Percentiles rank a stretch among this genome's conserved stretches.
Conservation (phyloP, 2,113 vertebrate species). For the Gila orcuttii region DNA sequence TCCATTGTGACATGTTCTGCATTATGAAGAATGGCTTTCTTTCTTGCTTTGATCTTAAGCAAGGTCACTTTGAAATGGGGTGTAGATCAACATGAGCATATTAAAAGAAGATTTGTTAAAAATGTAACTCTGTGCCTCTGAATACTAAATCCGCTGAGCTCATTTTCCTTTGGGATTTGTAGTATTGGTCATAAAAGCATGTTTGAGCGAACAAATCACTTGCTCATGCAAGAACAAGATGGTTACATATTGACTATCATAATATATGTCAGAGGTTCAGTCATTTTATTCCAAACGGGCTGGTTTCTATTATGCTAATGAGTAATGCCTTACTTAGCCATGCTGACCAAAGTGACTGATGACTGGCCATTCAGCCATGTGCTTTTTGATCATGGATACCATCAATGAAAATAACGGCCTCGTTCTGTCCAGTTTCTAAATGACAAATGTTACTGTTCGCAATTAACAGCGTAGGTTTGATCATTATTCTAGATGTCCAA, state of each 20-base stretch:
- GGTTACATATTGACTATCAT: not conserved
- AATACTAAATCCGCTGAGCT: constrained; percentile 37
- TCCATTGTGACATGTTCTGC: constrained; percentile 35
- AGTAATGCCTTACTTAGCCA: constrained; percentile 13
- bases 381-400: constrained; percentile 10
- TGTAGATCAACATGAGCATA: constrained; percentile 43
- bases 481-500: not conserved
- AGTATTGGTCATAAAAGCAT: not conserved
- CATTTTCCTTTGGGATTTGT: constrained; percentile 22
- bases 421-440: not conserved
- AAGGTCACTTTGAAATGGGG: constrained; percentile 36
- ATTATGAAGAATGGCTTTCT: constrained; percentile 16
- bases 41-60: constrained; percentile 42
- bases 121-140: constrained; percentile 43
- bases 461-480: constrained; percentile 7
- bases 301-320: not conserved
- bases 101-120: constrained; percentile 45
- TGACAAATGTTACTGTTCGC: not conserved
- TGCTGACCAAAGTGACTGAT: constrained; percentile 11
- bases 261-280: not conserved
- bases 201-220: not conserved
- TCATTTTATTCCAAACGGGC: not conserved
- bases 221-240: not conserved
- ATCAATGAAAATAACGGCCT: not conserved
- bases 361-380: not conserved